These are phyloP conservation scores for Onychostruthus taczanowskii DNA, from an alignment of 2,113 vertebrate species.

Conservation along the genomic window DNA sequence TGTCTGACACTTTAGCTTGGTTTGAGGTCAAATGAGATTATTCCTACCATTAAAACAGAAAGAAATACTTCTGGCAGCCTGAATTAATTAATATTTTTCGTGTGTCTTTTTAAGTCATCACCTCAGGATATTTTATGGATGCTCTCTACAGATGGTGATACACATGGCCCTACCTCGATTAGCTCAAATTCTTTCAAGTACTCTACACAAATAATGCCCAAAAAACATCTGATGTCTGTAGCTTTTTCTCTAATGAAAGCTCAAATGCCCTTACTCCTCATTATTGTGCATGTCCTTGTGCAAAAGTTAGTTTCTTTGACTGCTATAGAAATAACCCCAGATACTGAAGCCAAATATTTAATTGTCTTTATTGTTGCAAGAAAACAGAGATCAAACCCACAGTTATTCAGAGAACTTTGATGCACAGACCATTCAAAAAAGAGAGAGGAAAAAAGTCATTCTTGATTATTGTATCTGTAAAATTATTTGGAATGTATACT, in stretches of 20 bases:
- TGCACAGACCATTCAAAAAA: neutral
- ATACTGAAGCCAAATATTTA: conserved; percentile 42
- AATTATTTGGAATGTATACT: conserved; percentile 48
- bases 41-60: neutral
- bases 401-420: neutral
- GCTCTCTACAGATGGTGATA: conserved; percentile 17
- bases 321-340: conserved; percentile 4
- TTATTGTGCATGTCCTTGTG: neutral
- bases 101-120: conserved; percentile 40
- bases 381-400: conserved; percentile 40
- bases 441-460: neutral
- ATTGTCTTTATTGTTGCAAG: conserved; percentile 32
- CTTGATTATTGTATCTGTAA: conserved; percentile 39
- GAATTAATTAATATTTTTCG: conserved; percentile 8
- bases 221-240: conserved; percentile 14
- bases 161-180: neutral
- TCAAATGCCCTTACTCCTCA: neutral
- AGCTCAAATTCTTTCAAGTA: conserved; percentile 41
- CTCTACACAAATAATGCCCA: neutral
- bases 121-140: conserved; percentile 19
- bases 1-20: neutral
- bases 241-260: conserved; percentile 14
- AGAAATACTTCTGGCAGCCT: neutral
- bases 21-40: neutral
- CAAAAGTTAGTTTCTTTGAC: neutral